Conservation (phyloP, 2,888 invertebrate genomes). For the Andrena marginata region DNA sequence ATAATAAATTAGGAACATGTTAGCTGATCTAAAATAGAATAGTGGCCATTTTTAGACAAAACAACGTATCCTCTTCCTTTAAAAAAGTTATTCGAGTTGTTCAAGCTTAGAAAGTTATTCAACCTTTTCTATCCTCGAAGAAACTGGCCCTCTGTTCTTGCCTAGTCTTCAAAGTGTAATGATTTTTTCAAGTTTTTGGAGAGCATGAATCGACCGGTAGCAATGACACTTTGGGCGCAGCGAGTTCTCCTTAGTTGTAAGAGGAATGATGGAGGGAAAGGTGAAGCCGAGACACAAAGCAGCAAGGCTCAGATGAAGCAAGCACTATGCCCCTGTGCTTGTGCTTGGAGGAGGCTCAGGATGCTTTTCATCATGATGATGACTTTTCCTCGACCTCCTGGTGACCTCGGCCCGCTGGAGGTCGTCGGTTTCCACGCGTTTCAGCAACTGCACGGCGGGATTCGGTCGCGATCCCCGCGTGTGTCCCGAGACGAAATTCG, state of each 20-base stretch:
- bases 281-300: constrained; percentile 16
- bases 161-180: background rate
- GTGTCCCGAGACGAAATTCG: constrained; percentile 66
- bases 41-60: background rate
- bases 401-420: background rate
- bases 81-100: too few species aligned
- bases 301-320: background rate
- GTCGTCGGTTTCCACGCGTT: constrained; percentile 4
- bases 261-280: constrained; percentile 1
- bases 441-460: background rate
- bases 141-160: background rate
- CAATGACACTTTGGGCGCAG: background rate
- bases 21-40: constrained; percentile 7
- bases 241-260: background rate
- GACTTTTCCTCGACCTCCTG: constrained; percentile 7
- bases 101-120: background rate
- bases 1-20: constrained; percentile 23
- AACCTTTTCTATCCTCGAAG: background rate
- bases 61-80: background rate
- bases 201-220: background rate
- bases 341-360: background rate
- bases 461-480: constrained; percentile 28
- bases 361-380: constrained; percentile 30
- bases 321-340: constrained; percentile 1
- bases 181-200: background rate